phyloP scores from a whole-genome alignment of 2,888 invertebrate species.

The Phalangium opilio region DNA sequence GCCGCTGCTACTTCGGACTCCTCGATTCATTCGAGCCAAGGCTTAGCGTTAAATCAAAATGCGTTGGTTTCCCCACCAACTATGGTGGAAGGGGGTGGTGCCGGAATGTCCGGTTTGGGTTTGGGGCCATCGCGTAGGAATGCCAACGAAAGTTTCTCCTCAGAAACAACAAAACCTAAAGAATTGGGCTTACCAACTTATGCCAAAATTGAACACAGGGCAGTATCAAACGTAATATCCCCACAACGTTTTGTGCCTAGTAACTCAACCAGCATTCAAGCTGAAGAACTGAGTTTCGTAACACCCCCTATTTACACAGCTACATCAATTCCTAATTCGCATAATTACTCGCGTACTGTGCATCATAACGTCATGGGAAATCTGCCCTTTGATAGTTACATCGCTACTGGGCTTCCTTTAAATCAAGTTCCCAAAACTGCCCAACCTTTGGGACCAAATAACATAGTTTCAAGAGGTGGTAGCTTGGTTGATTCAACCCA shows the following conservation, averaged over 20 bases:
- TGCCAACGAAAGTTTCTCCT: neutral
- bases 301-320: constrained; percentile 3
- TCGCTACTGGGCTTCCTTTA: constrained; percentile 3
- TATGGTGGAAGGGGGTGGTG: neutral
- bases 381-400: neutral
- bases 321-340: constrained; percentile 4
- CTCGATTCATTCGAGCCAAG: neutral
- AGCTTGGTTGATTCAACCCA: constrained; percentile 12
- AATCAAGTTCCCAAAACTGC: constrained; percentile 6
- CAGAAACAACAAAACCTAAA: neutral
- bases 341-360: constrained; percentile 5
- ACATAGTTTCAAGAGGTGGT: constrained; percentile 9
- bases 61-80: neutral
- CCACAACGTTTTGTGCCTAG: constrained; percentile 40
- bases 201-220: constrained; percentile 9
- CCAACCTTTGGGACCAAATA: constrained; percentile 7
- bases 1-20: neutral
- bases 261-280: constrained; percentile 1
- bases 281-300: no score
- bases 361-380: neutral
- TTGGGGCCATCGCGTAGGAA: neutral
- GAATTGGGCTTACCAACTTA: constrained; percentile 3
- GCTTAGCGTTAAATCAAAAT: neutral
- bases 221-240: constrained; percentile 54
- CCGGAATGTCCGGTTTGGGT: neutral